Conservation (phyloP, 2,797 vertebrate genomes). For the Alcedo quadribrachys region DNA sequence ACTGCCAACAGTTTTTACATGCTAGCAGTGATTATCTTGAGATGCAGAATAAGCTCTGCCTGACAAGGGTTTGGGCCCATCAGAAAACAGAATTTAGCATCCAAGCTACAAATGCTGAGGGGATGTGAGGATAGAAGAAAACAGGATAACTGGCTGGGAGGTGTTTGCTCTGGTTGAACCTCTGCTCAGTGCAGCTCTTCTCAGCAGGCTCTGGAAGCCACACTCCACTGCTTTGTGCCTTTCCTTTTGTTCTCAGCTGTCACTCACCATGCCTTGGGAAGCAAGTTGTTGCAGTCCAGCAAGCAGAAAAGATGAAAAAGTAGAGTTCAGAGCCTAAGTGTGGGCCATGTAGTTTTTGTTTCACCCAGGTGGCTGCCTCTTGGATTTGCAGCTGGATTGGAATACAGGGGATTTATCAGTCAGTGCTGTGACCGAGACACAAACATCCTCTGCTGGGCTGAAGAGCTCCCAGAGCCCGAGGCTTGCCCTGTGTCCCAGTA, state of each 20-base stretch:
- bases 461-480: neutral
- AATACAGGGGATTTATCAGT: too few relatives aligned
- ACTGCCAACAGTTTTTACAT: neutral
- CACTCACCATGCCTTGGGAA: neutral
- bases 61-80: neutral
- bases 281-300: too few relatives aligned
- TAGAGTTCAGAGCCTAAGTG: neutral
- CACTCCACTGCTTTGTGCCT: neutral
- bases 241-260: neutral
- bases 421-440: neutral
- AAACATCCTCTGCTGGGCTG: neutral
- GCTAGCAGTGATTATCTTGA: neutral
- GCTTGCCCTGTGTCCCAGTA: constrained; percentile 16
- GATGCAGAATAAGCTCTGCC: neutral
- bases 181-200: neutral
- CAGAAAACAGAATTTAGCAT: neutral
- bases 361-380: too few relatives aligned
- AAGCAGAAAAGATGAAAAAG: neutral
- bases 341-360: neutral
- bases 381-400: neutral
- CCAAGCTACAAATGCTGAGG: neutral
- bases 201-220: neutral
- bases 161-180: neutral
- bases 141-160: neutral
- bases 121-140: neutral